A percentile compares a stretch with the other conserved stretches of the same genome.
Evolutionary conservation across 2,797 vertebrate genomes (phyloP).

Genomic region (Furcifer pardalis): DNA sequence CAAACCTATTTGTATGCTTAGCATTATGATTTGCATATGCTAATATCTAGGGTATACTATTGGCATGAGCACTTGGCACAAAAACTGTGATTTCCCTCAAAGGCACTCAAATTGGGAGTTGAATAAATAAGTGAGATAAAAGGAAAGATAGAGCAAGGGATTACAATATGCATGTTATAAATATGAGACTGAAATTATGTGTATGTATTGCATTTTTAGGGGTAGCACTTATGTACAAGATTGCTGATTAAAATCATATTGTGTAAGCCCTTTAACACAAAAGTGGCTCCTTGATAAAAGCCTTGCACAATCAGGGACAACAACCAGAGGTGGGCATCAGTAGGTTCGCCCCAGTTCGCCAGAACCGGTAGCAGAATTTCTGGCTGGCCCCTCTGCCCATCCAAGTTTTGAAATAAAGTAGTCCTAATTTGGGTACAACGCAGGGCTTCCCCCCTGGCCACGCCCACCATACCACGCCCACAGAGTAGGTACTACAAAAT

Average conservation of each 20-base stretch:
- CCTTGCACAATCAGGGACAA: neutral
- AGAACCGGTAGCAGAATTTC: too few relatives aligned
- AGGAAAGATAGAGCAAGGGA: neutral
- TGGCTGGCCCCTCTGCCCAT: too few relatives aligned
- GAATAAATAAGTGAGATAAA: slow-evolving; percentile 8
- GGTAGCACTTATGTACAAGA: neutral
- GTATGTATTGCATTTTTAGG: neutral
- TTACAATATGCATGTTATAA: neutral
- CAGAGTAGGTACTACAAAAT: too few relatives aligned
- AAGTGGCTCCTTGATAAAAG: neutral
- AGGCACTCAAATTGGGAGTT: neutral
- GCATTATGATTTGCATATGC: neutral
- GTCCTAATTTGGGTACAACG: too few relatives aligned
- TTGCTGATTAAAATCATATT: neutral
- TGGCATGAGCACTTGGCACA: neutral
- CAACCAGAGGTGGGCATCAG: too few relatives aligned
- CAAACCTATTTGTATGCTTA: slow-evolving; percentile 16
- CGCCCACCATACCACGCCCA: too few relatives aligned
- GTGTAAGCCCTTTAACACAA: neutral
- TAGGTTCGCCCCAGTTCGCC: too few relatives aligned
- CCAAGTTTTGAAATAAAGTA: too few relatives aligned
- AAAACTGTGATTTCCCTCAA: neutral
- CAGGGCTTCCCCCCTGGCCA: too few relatives aligned
- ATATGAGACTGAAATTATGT: neutral
- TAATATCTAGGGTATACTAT: neutral